Evolutionary conservation across 2,113 vertebrate genomes (phyloP).

Genomic region (Cyanistes caeruleus): DNA sequence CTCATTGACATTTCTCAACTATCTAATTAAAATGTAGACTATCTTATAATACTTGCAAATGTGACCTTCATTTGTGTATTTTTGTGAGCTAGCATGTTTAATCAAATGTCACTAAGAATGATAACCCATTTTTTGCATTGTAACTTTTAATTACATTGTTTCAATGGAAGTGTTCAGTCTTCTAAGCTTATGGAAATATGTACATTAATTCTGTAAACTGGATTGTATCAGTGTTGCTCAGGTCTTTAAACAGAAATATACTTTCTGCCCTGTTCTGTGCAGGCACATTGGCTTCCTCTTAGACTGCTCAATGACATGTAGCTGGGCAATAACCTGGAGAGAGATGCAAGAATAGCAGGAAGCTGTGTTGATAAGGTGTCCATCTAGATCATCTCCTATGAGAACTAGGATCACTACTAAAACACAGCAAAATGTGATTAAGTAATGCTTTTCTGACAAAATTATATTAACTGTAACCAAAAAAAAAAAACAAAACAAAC

Average conservation of each 20-base stretch:
- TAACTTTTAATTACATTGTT: slow-evolving; percentile 71
- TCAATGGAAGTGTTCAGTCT: slow-evolving; percentile 20
- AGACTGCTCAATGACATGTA: neutral
- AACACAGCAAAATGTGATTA: neutral
- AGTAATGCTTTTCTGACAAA: neutral
- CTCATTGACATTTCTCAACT: slow-evolving; percentile 81
- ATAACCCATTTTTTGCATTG: slow-evolving; percentile 27
- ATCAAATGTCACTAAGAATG: slow-evolving; percentile 79
- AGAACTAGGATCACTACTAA: neutral
- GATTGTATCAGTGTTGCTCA: neutral
- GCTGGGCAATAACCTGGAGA: neutral
- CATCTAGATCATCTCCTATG: neutral
- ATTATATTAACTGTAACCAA: neutral
- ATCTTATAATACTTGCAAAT: slow-evolving; percentile 84
- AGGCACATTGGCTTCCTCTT: neutral
- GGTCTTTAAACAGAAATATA: neutral
- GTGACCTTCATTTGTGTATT: slow-evolving; percentile 82
- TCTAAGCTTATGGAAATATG: neutral
- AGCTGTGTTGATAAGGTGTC: neutral
- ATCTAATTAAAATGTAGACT: slow-evolving; percentile 78
- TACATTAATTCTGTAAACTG: neutral
- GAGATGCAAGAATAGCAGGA: neutral
- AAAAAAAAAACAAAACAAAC: neutral
- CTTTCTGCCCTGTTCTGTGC: neutral
- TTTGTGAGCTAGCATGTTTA: slow-evolving; percentile 71